Conservation (phyloP, 2,797 vertebrate genomes). For the Nyctalus aviator region DNA sequence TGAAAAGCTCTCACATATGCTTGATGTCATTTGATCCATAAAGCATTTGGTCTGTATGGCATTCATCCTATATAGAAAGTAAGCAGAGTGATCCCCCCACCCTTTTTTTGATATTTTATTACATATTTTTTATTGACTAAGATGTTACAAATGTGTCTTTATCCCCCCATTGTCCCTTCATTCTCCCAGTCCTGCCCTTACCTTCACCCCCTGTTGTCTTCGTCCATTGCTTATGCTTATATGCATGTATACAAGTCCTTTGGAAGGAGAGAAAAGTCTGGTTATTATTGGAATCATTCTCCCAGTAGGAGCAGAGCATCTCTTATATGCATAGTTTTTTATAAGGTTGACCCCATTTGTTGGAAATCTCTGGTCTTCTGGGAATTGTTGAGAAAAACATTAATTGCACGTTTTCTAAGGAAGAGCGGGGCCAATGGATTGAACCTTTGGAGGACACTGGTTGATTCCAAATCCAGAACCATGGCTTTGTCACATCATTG, state of each 20-base stretch:
- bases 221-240: too few species aligned
- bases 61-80: slow-evolving; percentile 68
- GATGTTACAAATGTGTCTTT: too few species aligned
- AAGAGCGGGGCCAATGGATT: neutral
- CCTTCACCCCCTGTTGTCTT: too few species aligned
- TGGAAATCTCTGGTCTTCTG: slow-evolving; percentile 35
- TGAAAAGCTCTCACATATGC: slow-evolving; percentile 65
- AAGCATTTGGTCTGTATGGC: slow-evolving; percentile 74
- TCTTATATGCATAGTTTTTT: slow-evolving; percentile 14
- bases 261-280: slow-evolving; percentile 55
- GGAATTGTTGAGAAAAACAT: neutral
- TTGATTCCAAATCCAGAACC: neutral
- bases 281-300: slow-evolving; percentile 58
- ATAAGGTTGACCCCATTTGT: slow-evolving; percentile 21
- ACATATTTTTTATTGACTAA: too few species aligned
- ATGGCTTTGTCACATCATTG: neutral
- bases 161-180: too few species aligned
- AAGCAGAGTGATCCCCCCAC: neutral
- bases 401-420: neutral
- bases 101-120: slow-evolving; percentile 12
- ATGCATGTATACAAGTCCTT: too few species aligned
- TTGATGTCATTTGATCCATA: slow-evolving; percentile 74
- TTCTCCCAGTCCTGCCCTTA: too few species aligned
- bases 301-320: neutral
- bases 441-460: neutral